Evolutionary conservation across 23 tunicate species (phyloP).

Genomic region (Trididemnum clinides): DNA sequence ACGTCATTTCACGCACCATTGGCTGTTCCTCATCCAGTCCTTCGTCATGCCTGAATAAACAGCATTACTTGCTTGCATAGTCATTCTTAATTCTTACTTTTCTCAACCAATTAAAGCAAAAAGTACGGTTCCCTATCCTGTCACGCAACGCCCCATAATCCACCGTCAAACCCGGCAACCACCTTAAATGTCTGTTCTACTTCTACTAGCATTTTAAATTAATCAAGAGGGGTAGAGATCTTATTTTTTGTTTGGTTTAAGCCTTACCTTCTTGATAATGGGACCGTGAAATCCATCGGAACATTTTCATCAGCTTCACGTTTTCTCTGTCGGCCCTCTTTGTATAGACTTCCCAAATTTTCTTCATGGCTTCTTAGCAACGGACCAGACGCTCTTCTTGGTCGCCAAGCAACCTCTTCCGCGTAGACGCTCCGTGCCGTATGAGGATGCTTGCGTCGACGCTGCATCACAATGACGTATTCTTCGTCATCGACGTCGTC

Average conservation of each 20-base stretch:
- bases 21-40: conserved; percentile 59
- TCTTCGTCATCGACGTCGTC: conserved; percentile 35
- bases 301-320: conserved; percentile 8
- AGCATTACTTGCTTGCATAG: too few relatives aligned
- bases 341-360: not conserved
- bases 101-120: too few relatives aligned
- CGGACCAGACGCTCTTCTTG: not conserved
- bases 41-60: conserved; percentile 51
- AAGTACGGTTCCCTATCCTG: too few relatives aligned
- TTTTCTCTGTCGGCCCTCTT: not conserved
- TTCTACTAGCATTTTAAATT: too few relatives aligned
- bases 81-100: too few relatives aligned
- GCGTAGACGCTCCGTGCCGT: not conserved
- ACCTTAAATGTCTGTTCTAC: too few relatives aligned
- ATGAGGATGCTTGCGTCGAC: not conserved
- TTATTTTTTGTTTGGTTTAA: too few relatives aligned
- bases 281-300: conserved; percentile 25
- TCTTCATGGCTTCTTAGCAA: not conserved
- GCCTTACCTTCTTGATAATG: conserved; percentile 49
- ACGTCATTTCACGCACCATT: conserved; percentile 38
- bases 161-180: too few relatives aligned
- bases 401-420: not conserved
- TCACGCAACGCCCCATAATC: too few relatives aligned
- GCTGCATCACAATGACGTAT: conserved; percentile 21
- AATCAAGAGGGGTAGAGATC: too few relatives aligned